Conservation (phyloP, 2,797 vertebrate genomes). For the Microctenopoma steveboyesi region DNA sequence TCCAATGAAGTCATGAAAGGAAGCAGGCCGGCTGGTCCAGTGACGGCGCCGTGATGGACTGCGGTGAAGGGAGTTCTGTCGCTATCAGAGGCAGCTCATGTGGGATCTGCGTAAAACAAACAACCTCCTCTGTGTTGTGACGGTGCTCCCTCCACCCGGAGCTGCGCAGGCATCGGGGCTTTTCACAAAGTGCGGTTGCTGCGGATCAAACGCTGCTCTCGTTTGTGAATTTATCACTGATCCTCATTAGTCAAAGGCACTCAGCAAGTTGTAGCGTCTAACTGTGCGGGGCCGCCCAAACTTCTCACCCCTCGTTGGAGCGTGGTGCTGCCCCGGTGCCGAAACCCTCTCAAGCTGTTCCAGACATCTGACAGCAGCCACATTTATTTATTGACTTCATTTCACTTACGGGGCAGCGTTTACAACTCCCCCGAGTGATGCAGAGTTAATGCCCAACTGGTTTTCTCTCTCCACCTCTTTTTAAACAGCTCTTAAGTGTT, state of each 20-base stretch:
- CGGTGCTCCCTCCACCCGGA: conserved; percentile 48
- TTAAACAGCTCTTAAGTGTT: conserved; percentile 81
- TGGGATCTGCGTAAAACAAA: conserved; percentile 56
- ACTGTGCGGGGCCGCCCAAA: conserved; percentile 73
- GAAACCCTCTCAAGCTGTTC: conserved; percentile 77
- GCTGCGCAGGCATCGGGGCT: conserved; percentile 62
- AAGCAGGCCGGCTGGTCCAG: conserved; percentile 25
- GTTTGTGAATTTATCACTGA: conserved; percentile 64
- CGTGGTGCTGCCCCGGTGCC: conserved; percentile 65
- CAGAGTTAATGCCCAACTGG: conserved; percentile 80
- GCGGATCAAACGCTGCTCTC: conserved; percentile 64
- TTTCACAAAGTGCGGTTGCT: conserved; percentile 65
- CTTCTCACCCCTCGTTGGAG: conserved; percentile 77
- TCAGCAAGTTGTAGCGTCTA: conserved; percentile 77
- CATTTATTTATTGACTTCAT: conserved; percentile 84
- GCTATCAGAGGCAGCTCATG: conserved; percentile 55
- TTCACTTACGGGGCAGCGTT: conserved; percentile 74
- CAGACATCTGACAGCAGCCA: conserved; percentile 82
- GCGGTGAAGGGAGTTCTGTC: conserved; percentile 43
- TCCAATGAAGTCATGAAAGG: conserved; percentile 40
- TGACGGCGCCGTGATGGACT: conserved; percentile 63
- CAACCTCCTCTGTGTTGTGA: conserved; percentile 54
- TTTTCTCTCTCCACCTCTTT: conserved; percentile 63
- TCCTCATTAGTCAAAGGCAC: conserved; percentile 80
- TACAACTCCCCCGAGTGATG: conserved; percentile 78